Evolutionary conservation across 2,888 invertebrate species (phyloP), one percentile per base, ranked within the genome.

Genomic region (Laspeyria flexula): DNA sequence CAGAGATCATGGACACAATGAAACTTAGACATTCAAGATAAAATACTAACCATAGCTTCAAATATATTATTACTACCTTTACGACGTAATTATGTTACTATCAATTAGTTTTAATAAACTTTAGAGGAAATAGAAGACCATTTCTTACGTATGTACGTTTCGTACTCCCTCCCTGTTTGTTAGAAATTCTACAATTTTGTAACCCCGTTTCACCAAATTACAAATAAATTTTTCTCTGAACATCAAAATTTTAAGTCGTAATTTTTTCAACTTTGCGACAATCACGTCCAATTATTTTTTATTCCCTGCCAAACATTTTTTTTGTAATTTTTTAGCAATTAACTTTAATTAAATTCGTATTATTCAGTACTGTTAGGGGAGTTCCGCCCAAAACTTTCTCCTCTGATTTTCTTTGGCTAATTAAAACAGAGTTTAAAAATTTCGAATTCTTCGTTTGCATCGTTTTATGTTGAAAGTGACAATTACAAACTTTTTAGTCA

Each of bases 331-430:
- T 57, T 46, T 67, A 40, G 34, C 72, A 77, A 79, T 79, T 75
- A 75, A 77, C 66, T 79, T 85, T 79, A 81, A 85, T 85, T 82
- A 83, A 84, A 83, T 73, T 74, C 73, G 70, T 73, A 79, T 79
- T 78, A 73, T 71, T 76, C 70, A 61, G 62, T 52, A 45, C 31
- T 60, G 56, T 58, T 46, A 57, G 55, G 44, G 59, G 66, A 71
- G 64, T 67, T 73, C 58, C 41, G n/a, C 49, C 39, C 13, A 40
- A 68, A 69, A 60, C 42, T 66, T 74, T 72, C 71, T 65, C 61
- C 55, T 60, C 53, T 52, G 45, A 65, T 71, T 75, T 69, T 54
- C 49, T 62, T 69, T 55, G 53, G 65, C 70, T 79, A 80, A 80
- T 81, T 79, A 79, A 77, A 78, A 68, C 60, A 37, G 52, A 73